Conservation (phyloP, 2,113 vertebrate species). For the Ammospiza nelsoni region DNA sequence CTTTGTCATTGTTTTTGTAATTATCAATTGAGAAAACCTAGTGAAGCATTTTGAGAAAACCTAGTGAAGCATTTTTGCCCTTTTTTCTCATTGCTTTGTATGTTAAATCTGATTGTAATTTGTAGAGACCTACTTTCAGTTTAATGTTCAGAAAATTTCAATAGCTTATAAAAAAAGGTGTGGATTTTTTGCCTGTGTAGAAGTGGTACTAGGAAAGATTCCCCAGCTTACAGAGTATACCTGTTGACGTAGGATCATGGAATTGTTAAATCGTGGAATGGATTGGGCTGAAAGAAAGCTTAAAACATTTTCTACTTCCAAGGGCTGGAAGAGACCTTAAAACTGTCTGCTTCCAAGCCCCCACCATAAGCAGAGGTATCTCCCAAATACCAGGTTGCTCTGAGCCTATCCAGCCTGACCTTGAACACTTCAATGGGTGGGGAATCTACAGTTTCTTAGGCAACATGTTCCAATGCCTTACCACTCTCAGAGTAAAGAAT, state of each 20-base stretch:
- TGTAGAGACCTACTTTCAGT: not conserved
- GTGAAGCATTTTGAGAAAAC: not conserved
- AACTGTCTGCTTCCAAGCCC: not conserved
- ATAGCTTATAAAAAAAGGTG: not conserved
- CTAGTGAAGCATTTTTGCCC: not conserved
- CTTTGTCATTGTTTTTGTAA: not conserved
- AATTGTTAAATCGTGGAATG: not conserved
- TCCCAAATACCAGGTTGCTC: not conserved
- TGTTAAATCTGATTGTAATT: not conserved
- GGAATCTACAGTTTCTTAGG: not conserved
- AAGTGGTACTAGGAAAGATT: not conserved
- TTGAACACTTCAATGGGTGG: not conserved
- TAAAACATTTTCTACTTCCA: not conserved
- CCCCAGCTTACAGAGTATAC: accelerated
- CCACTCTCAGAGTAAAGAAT: not conserved
- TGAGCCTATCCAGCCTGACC: not conserved
- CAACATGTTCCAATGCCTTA: not conserved
- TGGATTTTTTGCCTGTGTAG: not conserved
- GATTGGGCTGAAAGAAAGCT: not conserved
- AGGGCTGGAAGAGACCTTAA: not conserved
- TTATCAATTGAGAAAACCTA: not conserved
- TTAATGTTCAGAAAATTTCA: not conserved
- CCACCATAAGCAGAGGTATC: accelerated
- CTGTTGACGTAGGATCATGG: not conserved
- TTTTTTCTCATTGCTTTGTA: not conserved